Conservation (phyloP, 2,888 invertebrate species). For the Malthinus seriepunctatus region DNA sequence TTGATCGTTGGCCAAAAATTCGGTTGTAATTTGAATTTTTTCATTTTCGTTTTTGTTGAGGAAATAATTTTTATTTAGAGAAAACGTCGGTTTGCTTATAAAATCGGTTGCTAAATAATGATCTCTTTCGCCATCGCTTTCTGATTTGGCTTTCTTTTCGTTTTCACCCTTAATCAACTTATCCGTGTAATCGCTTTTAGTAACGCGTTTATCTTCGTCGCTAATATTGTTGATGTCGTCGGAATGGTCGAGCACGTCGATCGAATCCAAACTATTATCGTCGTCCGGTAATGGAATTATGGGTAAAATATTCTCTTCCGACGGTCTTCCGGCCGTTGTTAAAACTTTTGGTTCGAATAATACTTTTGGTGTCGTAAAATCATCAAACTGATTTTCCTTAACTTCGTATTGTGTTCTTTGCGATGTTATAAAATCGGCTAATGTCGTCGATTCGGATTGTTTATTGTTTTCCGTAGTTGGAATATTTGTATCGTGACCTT, state of each 20-base stretch:
- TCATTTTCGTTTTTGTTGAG: constrained; percentile 29
- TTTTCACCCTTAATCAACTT: constrained; percentile 14
- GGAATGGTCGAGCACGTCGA: constrained; percentile 31
- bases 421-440: constrained; percentile 9
- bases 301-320: constrained; percentile 31
- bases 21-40: constrained; percentile 37
- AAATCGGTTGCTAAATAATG: constrained; percentile 32
- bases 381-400: constrained; percentile 33
- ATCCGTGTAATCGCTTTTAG: constrained; percentile 23
- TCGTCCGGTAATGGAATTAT: constrained; percentile 37
- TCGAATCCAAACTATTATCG: constrained; percentile 33
- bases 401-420: constrained; percentile 44
- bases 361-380: constrained; percentile 39
- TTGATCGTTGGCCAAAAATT: constrained; percentile 25
- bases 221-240: constrained; percentile 40
- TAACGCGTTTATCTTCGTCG: constrained; percentile 43
- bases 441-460: constrained; percentile 17
- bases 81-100: constrained; percentile 30
- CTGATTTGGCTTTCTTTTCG: constrained; percentile 7
- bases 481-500: not conserved
- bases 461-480: constrained; percentile 13
- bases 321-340: constrained; percentile 34
- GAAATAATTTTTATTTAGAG: constrained; percentile 27
- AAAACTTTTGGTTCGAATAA: constrained; percentile 47
- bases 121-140: constrained; percentile 31